These are phyloP conservation scores for Tethea ocularis DNA, from an alignment of 2,888 invertebrate species.

Conservation along the genomic window DNA sequence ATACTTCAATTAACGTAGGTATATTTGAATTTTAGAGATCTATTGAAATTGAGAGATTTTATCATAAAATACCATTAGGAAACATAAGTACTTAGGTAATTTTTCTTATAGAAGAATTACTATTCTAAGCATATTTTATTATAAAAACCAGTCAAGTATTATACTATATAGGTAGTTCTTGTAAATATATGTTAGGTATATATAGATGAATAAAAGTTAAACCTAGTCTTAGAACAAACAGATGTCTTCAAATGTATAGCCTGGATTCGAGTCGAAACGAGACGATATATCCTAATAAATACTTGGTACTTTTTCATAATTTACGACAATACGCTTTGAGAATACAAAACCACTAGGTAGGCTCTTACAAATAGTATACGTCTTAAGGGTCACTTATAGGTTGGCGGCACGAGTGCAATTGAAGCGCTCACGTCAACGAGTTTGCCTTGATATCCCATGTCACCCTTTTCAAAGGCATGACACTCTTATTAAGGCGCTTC, in stretches of 20 bases:
- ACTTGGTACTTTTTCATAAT: constrained; percentile 11
- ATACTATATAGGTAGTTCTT: no score
- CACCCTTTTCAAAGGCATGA: constrained; percentile 35
- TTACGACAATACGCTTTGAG: constrained; percentile 15
- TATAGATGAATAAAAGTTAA: no score
- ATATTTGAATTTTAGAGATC: neutral
- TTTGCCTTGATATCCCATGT: constrained; percentile 34
- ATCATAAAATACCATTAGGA: no score
- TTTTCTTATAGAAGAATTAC: no score
- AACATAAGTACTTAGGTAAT: no score
- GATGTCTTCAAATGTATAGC: no score
- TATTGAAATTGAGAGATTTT: neutral
- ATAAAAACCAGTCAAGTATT: no score
- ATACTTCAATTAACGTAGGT: neutral
- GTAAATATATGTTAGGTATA: no score
- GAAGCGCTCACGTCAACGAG: constrained; percentile 28
- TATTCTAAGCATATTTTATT: no score
- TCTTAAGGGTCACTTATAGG: constrained; percentile 29
- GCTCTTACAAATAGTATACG: constrained; percentile 27
- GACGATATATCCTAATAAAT: no score
- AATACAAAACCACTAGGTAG: constrained; percentile 14
- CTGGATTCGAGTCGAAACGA: neutral
- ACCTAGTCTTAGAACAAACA: no score
- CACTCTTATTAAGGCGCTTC: constrained; percentile 26
- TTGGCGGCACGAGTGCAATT: constrained; percentile 30